Base-by-base conservation (phyloP, 2,888 invertebrate species). In the Tinea pellionella region DNA sequence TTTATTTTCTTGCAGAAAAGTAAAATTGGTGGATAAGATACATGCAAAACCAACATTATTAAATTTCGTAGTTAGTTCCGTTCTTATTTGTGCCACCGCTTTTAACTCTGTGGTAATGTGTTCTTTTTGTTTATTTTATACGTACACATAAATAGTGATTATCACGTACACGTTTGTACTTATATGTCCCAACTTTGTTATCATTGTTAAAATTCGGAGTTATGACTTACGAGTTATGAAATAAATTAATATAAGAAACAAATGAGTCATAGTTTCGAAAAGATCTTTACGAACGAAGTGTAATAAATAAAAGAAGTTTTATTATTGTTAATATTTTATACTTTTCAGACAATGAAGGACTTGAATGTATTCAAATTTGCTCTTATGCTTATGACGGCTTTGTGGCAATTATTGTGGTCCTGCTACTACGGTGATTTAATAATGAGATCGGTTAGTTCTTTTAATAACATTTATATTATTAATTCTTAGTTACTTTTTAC, bases 401-500 rank as follows among this genome's bases (percentile, higher is more conserved):
- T 53, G 24, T 53, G 53, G 53, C 53, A 53, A 24, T 24, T 53
- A 7, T 24, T 53, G n/a, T 53, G 53, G 53, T 53, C 24, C 24
- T 53, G 53, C 53, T 53, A 53, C 24, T 53, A 53, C 24, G 53
- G 53, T 12, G 53, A 53, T 53, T 53, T 53, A 24, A 53, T 53
- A 19, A 53, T 53, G 53, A 53, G 53, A 53, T 53, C 19, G 18
- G 53, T 53, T 12, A 24, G 53, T 47, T 15, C n/a, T 15, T 1
- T 47, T 9, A 2, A 4, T 37, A 37, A 6, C n/a, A 12, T 37
- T 37, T 37, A 30, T 9, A 30, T 30, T 30, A 7, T n/a, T n/a
- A n/a, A n/a, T n/a, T n/a, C n/a, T n/a, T n/a, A n/a, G n/a, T n/a
- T n/a, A n/a, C n/a, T n/a, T n/a, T n/a, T n/a, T n/a, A n/a, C 24